Evolutionary conservation across 2,797 vertebrate species (phyloP).

Genomic region (Glossophaga mutica): DNA sequence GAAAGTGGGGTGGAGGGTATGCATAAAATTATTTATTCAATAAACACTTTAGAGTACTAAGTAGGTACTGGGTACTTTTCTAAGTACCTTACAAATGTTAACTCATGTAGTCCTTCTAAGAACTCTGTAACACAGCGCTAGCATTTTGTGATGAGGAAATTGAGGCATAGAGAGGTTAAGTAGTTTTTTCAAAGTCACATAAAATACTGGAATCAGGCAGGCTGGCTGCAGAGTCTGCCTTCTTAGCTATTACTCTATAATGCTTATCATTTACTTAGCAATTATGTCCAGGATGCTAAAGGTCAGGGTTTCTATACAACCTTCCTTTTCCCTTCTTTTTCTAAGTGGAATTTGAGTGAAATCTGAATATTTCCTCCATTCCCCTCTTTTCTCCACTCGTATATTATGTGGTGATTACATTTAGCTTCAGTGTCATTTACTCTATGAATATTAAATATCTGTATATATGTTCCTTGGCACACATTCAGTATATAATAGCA

Average conservation of each 20-base stretch:
- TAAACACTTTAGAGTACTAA: not conserved
- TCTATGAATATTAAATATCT: no score
- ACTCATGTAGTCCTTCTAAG: no score
- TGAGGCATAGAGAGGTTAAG: not conserved
- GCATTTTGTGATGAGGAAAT: not conserved
- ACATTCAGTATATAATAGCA: not conserved
- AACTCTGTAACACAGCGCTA: not conserved
- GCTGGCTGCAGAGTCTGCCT: not conserved
- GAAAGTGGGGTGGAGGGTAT: accelerated
- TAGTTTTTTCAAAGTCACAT: not conserved
- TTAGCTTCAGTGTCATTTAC: not conserved
- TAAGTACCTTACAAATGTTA: not conserved
- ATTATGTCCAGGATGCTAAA: not conserved
- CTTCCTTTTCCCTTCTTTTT: no score
- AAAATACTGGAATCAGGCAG: not conserved
- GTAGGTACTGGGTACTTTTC: not conserved
- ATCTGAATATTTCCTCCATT: not conserved
- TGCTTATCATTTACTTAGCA: no score
- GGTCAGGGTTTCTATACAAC: accelerated
- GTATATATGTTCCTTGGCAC: not conserved
- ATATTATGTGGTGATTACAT: not conserved
- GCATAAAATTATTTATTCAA: not conserved
- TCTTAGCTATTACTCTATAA: not conserved
- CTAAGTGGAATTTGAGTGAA: not conserved
- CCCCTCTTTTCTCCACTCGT: not conserved